A percentile compares a stretch with the other conserved stretches of the same genome.
These are phyloP conservation scores for Actias luna DNA, from an alignment of 2,888 invertebrate genomes.

Conservation along the genomic window DNA sequence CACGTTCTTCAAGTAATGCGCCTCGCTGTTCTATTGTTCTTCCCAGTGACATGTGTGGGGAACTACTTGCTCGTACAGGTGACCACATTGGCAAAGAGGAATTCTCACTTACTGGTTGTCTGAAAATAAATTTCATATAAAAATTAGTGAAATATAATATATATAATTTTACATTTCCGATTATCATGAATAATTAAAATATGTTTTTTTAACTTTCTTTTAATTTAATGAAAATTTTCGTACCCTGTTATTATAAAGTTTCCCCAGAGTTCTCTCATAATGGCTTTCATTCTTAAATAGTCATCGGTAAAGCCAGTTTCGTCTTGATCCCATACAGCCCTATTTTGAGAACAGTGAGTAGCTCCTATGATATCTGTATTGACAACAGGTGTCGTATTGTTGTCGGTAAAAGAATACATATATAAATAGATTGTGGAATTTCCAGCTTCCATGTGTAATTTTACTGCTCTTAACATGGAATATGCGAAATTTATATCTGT, in stretches of 20 bases:
- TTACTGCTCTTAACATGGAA: constrained; percentile 31
- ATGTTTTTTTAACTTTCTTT: too few species aligned
- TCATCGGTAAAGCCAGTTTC: constrained; percentile 24
- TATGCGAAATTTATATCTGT: constrained; percentile 50
- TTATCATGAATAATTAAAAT: too few species aligned
- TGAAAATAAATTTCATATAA: constrained; percentile 18
- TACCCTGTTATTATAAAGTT: constrained; percentile 39
- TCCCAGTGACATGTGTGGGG: constrained; percentile 33
- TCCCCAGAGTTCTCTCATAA: constrained; percentile 36
- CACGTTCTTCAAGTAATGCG: constrained; percentile 23
- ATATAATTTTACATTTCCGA: neutral
- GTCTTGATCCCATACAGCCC: constrained; percentile 8
- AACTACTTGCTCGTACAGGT: constrained; percentile 21
- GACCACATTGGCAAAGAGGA: constrained; percentile 31
- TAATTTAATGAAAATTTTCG: constrained; percentile 18
- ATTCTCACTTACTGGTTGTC: constrained; percentile 28
- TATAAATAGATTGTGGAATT: constrained; percentile 35
- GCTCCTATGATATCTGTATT: constrained; percentile 19
- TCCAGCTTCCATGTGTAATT: constrained; percentile 29
- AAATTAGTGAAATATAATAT: neutral
- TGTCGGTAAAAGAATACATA: constrained; percentile 31
- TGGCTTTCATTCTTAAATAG: constrained; percentile 28
- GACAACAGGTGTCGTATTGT: constrained; percentile 23
- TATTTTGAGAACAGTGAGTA: constrained; percentile 28
- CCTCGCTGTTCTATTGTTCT: constrained; percentile 26